Evolutionary conservation across 2,888 invertebrate genomes (phyloP), one percentile per base, ranked within the genome.

Genomic region (Hyposoter dolosus): DNA sequence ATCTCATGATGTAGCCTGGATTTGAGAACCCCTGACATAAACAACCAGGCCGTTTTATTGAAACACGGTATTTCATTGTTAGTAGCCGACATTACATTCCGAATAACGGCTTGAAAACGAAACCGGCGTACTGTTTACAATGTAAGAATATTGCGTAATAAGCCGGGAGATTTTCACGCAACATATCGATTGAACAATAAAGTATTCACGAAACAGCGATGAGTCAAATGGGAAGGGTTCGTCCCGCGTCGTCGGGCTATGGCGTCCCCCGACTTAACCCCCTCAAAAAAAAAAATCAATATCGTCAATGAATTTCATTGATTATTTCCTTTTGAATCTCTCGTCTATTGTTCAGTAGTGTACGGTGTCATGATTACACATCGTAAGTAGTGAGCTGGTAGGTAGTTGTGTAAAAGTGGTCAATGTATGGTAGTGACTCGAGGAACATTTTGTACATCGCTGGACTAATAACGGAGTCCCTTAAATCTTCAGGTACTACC

Each of bases 11-110:
- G n/a, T 19, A 17, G 35, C 40, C 72, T 43, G 50, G 75, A 50
- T 45, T 84, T 84, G 83, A 84, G 75, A 81, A 82, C 82, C 84
- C 35, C 78, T 84, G 72, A 50, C 17, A 47, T 19, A 53, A 56
- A n/a, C 40, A 15, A 23, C 9, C n/a, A 35, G 6, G 28, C 9
- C 7, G 63, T 53, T 69, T 50, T 40, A 60, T 82, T 53, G 56
- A 56, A 56, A 71, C 71, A 23, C 23, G 60, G 35, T 40, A 23
- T 23, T 53, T 50, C 53, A 43, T 78, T 78, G 40, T 78, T 66
- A 68, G 66, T 12, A 35, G 28, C 32, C 19, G 50, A 32, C 3
- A 60, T 56, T 12, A 15, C 15, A n/a, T 53, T n/a, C 4, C 15
- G 4, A 4, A n/a, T n/a, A n/a, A 17, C 32, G 50, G 3, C 17